These are phyloP conservation scores for Xenopus petersii DNA, from an alignment of 2,797 vertebrate species.

Conservation along the genomic window DNA sequence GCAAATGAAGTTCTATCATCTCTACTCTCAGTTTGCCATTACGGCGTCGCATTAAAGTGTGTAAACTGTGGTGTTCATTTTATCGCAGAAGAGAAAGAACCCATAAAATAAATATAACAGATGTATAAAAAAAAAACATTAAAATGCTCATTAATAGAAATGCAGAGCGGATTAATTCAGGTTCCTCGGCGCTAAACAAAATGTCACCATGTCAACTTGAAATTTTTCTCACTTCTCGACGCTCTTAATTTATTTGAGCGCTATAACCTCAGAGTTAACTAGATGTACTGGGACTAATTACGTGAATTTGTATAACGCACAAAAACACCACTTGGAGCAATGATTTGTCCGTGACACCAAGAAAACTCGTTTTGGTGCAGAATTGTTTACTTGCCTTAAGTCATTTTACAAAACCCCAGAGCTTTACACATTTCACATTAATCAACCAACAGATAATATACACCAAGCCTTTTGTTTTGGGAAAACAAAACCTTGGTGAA, in stretches of 20 bases:
- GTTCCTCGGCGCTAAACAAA: conserved; percentile 59
- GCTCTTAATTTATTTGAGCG: conserved; percentile 60
- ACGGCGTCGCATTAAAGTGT: conserved; percentile 53
- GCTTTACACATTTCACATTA: no score
- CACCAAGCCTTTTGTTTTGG: no score
- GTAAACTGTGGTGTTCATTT: conserved; percentile 53
- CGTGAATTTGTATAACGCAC: conserved; percentile 54
- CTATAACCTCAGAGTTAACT: conserved; percentile 56
- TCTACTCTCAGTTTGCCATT: conserved; percentile 56
- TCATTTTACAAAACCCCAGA: no score
- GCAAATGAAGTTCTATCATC: conserved; percentile 53
- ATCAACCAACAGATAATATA: no score
- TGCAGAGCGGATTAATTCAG: conserved; percentile 57
- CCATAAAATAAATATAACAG: conserved; percentile 54
- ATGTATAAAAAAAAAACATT: conserved; percentile 52
- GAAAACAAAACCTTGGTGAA: no score
- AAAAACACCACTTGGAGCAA: conserved; percentile 51
- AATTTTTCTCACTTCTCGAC: conserved; percentile 60
- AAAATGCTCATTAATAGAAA: conserved; percentile 59
- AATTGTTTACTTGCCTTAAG: no score
- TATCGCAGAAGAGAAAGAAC: conserved; percentile 54
- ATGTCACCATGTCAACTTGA: conserved; percentile 56
- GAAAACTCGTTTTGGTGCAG: no score
- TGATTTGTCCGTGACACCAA: conserved; percentile 57
- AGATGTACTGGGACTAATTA: conserved; percentile 63